Conservation (phyloP, 2,888 invertebrate species). For the Halictus quadricinctus region DNA sequence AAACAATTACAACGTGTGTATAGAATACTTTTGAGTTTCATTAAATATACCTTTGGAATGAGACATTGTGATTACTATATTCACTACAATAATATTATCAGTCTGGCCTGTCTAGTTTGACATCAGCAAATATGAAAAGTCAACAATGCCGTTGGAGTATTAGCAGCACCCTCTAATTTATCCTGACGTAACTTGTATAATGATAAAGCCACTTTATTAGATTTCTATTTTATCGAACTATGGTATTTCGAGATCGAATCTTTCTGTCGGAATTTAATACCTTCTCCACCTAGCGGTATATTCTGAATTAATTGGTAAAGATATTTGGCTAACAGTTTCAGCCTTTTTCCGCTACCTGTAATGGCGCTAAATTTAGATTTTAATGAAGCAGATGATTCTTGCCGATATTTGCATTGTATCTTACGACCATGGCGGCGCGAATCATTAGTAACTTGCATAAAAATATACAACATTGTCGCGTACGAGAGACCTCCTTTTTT, state of each 20-base stretch:
- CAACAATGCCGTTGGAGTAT: not conserved
- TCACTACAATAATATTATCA: not conserved
- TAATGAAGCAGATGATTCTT: not conserved
- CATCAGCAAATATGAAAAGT: not conserved
- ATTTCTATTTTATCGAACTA: not conserved
- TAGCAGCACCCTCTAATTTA: not conserved
- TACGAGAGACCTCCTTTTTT: not conserved
- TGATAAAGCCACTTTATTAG: not conserved
- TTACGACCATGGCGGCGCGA: not conserved
- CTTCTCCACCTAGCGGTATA: not conserved
- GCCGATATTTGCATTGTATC: not conserved
- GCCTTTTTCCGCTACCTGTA: not conserved
- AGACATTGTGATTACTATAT: not conserved
- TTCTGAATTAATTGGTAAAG: not conserved
- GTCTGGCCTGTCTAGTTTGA: not conserved
- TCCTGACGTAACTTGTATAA: not conserved
- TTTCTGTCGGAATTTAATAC: no score
- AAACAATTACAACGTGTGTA: not conserved
- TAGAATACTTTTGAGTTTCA: not conserved
- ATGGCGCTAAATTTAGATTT: not conserved
- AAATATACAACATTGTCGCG: not conserved
- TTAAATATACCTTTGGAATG: conserved; percentile 2
- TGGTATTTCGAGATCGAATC: not conserved
- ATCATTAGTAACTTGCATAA: not conserved
- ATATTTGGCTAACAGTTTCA: no score